Evolutionary conservation across 1,140 invertebrate species (phyloP), one percentile per base, ranked within the genome.

Genomic region (Oreohelix idahoensis): DNA sequence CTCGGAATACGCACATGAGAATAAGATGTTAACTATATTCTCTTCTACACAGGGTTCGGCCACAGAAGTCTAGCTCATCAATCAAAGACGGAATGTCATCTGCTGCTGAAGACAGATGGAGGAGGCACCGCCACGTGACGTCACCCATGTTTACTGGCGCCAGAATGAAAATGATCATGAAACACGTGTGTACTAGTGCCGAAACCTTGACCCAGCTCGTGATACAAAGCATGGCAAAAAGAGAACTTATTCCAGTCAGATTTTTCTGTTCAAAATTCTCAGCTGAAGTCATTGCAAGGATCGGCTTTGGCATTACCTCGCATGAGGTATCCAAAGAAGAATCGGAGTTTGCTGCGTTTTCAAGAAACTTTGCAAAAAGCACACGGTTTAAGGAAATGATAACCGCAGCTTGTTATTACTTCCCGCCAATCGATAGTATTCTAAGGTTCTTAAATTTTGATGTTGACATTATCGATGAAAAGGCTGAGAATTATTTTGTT

Each of bases 211-310:
- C 73, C 4, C 1, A 45, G 42, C n/a, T 75, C 10, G n/a, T 75
- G 4, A 35, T 5, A 49, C 38, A 75, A 17, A 42, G 38, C 39
- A 10, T 45, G 1, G n/a, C 1, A 1, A 39, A 49, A 5, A 38
- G 39, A 32, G 20, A 75, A 15, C 73, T 75, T 10, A 45, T 75
- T 51, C 42, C 73, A 8, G n/a, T 75, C 17, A 42, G n/a, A 49
- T 39, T 42, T 32, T 11, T 75, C 15, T 10, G 38, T 29, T 29
- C 73, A 10, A 42, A 51, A 26, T 75, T 45, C 45, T 45, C 73
- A 17, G 39, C 38, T 11, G 73, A 75, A 26, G 73, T 75, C 73
- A 75, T 75, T 49, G 73, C 73, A 39, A 75, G 45, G n/a, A 49
- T 51, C 4, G 73, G 73, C 8, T 75, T 75, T 49, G 73, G 73